Evolutionary conservation across 1,140 invertebrate genomes (phyloP).

Genomic region (Olivierus martensii): DNA sequence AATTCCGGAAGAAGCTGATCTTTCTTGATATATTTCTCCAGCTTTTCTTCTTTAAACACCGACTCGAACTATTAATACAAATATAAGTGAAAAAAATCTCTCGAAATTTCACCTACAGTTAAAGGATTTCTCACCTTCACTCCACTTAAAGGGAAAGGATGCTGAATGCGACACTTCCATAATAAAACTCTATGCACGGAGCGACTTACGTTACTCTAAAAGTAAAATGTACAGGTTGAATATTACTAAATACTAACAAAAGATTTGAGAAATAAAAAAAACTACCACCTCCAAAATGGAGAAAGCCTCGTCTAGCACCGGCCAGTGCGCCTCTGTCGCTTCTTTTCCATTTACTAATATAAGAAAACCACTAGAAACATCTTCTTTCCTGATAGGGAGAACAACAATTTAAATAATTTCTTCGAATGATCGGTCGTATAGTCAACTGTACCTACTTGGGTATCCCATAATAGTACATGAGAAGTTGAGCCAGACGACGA

Average conservation of each 20-base stretch:
- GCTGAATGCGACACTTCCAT: background rate
- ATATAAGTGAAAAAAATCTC: too few species aligned
- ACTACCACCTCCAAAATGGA: background rate
- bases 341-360: background rate
- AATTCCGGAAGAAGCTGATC: constrained; percentile 24
- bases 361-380: background rate
- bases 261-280: too few species aligned
- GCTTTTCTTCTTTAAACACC: constrained; percentile 20
- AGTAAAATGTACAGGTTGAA: background rate
- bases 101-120: too few species aligned
- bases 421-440: background rate
- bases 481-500: constrained; percentile 24
- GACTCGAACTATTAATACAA: constrained; percentile 24
- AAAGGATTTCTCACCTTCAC: background rate
- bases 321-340: background rate
- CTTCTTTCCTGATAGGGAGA: background rate
- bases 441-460: constrained; percentile 22
- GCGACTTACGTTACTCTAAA: constrained; percentile 6
- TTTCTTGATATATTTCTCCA: constrained; percentile 21
- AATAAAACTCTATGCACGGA: background rate
- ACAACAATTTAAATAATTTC: too few species aligned
- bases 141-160: background rate
- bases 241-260: too few species aligned
- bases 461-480: constrained; percentile 26
- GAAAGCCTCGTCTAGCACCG: background rate